Percentiles rank a stretch among this genome's conserved stretches.
phyloP scores from a whole-genome alignment of 2,888 invertebrate species.

The Eledone cirrhosa region DNA sequence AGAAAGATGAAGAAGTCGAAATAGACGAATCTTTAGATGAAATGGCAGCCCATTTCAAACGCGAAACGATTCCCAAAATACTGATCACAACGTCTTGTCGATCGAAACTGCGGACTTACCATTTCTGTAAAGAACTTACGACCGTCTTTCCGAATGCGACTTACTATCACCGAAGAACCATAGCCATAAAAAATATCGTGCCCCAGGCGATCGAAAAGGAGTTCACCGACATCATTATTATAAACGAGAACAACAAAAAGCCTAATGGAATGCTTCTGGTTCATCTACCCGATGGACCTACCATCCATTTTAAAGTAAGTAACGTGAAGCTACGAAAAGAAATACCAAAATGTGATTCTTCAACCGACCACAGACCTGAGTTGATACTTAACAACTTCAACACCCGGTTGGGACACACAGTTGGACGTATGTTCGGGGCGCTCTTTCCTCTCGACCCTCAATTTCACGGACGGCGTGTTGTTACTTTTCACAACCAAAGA shows the following conservation, averaged over 20 bases:
- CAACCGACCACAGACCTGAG: conserved; percentile 90
- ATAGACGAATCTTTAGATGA: conserved; percentile 80
- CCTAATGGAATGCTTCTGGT: conserved; percentile 91
- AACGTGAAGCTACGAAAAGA: conserved; percentile 79
- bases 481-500: conserved; percentile 98
- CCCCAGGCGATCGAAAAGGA: conserved; percentile 80
- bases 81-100: conserved; percentile 95
- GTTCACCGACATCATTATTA: conserved; percentile 63
- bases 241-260: conserved; percentile 91
- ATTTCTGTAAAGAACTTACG: conserved; percentile 90
- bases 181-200: conserved; percentile 92
- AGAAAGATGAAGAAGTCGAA: conserved; percentile 74
- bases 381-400: conserved; percentile 95
- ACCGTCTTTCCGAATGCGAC: conserved; percentile 92
- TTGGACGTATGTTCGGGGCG: conserved; percentile 90
- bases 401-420: conserved; percentile 88
- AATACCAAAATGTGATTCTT: conserved; percentile 57
- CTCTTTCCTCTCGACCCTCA: conserved; percentile 96
- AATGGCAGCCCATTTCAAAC: conserved; percentile 84
- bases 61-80: conserved; percentile 90
- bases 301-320: conserved; percentile 93
- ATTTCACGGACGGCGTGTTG: conserved; percentile 89
- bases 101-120: conserved; percentile 86
- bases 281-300: conserved; percentile 96
- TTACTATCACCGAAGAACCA: conserved; percentile 85